Evolutionary conservation across 1,140 invertebrate species (phyloP).

Genomic region (Hylaeus anthracinus): DNA sequence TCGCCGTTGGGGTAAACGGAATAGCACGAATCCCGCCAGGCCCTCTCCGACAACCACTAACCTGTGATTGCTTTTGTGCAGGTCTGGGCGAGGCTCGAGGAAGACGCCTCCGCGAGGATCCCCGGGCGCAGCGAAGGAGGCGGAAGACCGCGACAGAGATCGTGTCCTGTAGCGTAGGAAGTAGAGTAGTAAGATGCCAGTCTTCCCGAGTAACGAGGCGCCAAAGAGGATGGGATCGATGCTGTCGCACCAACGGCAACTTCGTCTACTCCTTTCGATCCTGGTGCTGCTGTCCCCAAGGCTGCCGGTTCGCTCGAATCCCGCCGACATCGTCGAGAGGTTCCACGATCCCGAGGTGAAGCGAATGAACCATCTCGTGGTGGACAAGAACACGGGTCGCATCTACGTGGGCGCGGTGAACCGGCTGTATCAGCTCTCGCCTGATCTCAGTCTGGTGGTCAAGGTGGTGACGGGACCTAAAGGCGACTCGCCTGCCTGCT

Average conservation of each 20-base stretch:
- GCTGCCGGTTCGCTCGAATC: conserved; percentile 77
- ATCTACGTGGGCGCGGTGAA: conserved; percentile 97
- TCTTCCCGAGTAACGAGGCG: conserved; percentile 57
- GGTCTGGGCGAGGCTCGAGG: conserved; percentile 62
- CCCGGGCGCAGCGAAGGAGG: conserved; percentile 45
- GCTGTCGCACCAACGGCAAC: conserved; percentile 40
- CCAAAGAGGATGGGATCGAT: conserved; percentile 44
- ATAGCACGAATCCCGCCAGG: not conserved
- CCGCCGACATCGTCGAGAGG: conserved; percentile 84
- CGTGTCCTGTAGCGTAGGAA: conserved; percentile 63
- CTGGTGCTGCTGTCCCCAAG: conserved; percentile 77
- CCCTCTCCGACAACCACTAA: not conserved
- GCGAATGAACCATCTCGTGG: conserved; percentile 92
- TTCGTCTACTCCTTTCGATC: conserved; percentile 57
- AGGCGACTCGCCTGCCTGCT: conserved; percentile 94
- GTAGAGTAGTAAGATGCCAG: conserved; percentile 68
- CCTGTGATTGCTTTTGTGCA: conserved; percentile 15
- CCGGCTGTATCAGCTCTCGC: conserved; percentile 94
- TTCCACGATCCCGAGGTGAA: conserved; percentile 84
- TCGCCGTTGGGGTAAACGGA: not conserved
- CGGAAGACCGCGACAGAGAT: conserved; percentile 49
- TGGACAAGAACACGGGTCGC: conserved; percentile 94
- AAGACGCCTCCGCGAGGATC: conserved; percentile 57
- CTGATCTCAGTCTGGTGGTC: conserved; percentile 90
- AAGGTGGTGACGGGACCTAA: conserved; percentile 93